These are phyloP conservation scores for Danaus plexippus DNA, from an alignment of 1,140 invertebrate species.

Conservation along the genomic window DNA sequence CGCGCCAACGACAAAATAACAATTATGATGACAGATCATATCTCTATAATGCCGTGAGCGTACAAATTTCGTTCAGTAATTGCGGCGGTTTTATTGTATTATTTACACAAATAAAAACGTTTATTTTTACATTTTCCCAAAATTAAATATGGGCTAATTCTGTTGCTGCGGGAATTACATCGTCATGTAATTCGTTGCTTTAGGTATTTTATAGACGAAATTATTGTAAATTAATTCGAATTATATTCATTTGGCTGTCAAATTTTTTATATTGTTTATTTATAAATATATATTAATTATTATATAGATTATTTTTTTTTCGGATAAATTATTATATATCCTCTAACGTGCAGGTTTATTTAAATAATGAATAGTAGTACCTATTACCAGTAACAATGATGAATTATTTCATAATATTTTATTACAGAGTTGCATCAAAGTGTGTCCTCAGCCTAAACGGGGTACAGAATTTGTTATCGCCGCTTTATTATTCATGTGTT, in stretches of 20 bases:
- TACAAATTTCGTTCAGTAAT: constrained; percentile 58
- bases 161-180: constrained; percentile 44
- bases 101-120: constrained; percentile 72
- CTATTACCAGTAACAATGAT: too few species aligned
- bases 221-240: too few species aligned
- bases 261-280: too few species aligned
- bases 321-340: too few species aligned
- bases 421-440: too few species aligned
- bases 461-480: constrained; percentile 16
- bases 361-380: too few species aligned
- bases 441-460: constrained; percentile 11
- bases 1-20: constrained; percentile 65
- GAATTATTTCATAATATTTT: too few species aligned
- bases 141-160: constrained; percentile 70
- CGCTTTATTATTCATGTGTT: constrained; percentile 53
- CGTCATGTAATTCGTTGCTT: constrained; percentile 44
- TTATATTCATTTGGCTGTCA: too few species aligned
- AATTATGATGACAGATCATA: constrained; percentile 66
- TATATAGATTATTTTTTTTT: too few species aligned
- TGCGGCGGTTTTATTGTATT: constrained; percentile 65
- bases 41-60: constrained; percentile 59
- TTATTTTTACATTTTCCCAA: constrained; percentile 71
- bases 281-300: too few species aligned
- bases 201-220: constrained; percentile 2
- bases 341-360: too few species aligned